phyloP scores from a whole-genome alignment of 2,888 invertebrate genomes.

The Oligia latruncula region DNA sequence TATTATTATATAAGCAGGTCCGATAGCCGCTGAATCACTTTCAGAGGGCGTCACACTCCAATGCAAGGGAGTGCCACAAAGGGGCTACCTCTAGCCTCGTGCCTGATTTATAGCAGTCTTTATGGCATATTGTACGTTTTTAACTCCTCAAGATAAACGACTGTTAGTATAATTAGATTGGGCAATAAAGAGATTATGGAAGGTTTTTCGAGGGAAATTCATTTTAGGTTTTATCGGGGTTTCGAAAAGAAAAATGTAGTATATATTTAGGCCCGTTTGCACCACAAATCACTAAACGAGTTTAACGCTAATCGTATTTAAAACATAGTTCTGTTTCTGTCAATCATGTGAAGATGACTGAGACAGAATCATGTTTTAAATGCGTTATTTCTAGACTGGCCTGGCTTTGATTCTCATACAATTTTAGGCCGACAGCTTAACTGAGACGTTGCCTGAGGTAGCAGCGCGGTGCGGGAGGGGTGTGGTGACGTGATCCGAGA shows the following conservation, averaged over 20 bases:
- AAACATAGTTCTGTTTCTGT: not conserved
- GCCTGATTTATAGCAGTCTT: conserved; percentile 63
- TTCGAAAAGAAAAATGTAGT: conserved; percentile 25
- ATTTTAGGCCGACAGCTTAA: not conserved
- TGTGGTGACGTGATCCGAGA: too few relatives aligned
- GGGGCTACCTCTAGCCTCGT: conserved; percentile 47
- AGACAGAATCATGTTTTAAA: not conserved
- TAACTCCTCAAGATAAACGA: conserved; percentile 64
- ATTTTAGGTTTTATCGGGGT: conserved; percentile 37
- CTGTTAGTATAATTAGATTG: conserved; percentile 64
- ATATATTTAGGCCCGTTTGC: not conserved
- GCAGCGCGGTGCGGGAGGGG: too few relatives aligned
- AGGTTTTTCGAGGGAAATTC: conserved; percentile 34
- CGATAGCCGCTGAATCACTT: conserved; percentile 35
- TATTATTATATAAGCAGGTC: not conserved
- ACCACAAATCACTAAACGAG: not conserved
- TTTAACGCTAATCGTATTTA: not conserved
- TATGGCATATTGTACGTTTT: conserved; percentile 65
- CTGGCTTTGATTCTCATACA: not conserved
- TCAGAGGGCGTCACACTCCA: conserved; percentile 60
- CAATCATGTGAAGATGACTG: not conserved
- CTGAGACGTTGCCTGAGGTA: too few relatives aligned
- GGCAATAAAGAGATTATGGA: conserved; percentile 51
- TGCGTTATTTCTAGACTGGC: not conserved
- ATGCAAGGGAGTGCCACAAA: conserved; percentile 52